Evolutionary conservation across 2,797 vertebrate species (phyloP).

Genomic region (Apogon hyalosoma): DNA sequence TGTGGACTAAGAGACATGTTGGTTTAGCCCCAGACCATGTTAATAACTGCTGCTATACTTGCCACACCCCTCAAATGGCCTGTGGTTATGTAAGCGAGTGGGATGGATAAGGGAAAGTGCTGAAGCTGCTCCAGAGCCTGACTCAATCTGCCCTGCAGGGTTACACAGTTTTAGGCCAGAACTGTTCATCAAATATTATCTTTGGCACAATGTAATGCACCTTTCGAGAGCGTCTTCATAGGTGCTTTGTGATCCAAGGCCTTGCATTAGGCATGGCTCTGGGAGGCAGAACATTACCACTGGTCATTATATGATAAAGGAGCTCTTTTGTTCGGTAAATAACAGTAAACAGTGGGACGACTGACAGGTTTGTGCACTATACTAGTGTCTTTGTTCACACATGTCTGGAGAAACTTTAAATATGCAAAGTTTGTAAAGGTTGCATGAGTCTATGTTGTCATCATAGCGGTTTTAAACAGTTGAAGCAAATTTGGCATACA

Average conservation of each 20-base stretch:
- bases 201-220: constrained; percentile 66
- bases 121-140: constrained; percentile 75
- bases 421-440: constrained; percentile 7
- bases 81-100: constrained; percentile 77
- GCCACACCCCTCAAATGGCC: constrained; percentile 77
- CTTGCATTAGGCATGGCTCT: constrained; percentile 19
- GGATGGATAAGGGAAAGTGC: constrained; percentile 71
- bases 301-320: constrained; percentile 23
- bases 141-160: constrained; percentile 72
- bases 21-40: constrained; percentile 61
- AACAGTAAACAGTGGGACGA: constrained; percentile 8
- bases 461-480: constrained; percentile 4
- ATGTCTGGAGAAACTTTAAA: background rate
- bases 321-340: constrained; percentile 32
- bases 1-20: constrained; percentile 36
- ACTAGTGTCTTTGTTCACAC: constrained; percentile 16
- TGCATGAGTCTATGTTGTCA: constrained; percentile 3
- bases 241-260: constrained; percentile 27
- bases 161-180: constrained; percentile 69
- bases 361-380: background rate
- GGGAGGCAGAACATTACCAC: constrained; percentile 29
- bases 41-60: constrained; percentile 62
- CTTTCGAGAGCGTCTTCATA: constrained; percentile 48
- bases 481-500: background rate
- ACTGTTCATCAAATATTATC: constrained; percentile 77